Conservation (phyloP, 2,797 vertebrate genomes). For the Sebastes itinus region DNA sequence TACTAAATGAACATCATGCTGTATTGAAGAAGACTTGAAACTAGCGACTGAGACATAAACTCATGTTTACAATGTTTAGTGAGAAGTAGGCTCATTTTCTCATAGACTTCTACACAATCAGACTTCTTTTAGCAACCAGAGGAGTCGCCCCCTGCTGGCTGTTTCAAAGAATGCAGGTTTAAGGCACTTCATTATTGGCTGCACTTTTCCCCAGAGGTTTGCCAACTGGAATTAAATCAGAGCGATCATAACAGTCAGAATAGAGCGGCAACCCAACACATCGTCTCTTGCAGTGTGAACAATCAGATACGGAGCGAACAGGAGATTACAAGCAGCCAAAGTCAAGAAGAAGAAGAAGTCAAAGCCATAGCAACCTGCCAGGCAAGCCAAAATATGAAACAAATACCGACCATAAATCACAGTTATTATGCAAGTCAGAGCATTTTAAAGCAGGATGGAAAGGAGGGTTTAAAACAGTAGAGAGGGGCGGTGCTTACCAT, state of each 20-base stretch:
- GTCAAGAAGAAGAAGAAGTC: background rate
- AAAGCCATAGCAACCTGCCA: background rate
- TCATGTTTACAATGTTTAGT: too few species aligned
- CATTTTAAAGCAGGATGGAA: background rate
- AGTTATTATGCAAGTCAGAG: background rate
- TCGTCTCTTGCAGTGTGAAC: background rate
- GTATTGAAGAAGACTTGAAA: too few species aligned
- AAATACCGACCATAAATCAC: background rate
- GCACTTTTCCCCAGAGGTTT: too few species aligned
- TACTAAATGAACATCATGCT: too few species aligned
- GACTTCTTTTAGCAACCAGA: too few species aligned
- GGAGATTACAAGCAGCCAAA: background rate
- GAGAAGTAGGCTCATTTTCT: too few species aligned
- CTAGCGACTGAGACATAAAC: too few species aligned
- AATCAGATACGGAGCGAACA: background rate
- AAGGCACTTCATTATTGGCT: too few species aligned
- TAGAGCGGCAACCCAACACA: background rate
- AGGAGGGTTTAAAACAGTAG: background rate
- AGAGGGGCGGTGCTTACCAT: conserved; percentile 82
- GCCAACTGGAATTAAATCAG: background rate
- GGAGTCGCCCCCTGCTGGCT: too few species aligned
- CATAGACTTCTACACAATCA: too few species aligned
- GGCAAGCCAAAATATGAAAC: background rate
- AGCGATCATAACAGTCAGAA: background rate
- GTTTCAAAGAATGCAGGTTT: too few species aligned